Percentiles rank a stretch among this genome's conserved stretches.
phyloP scores from a whole-genome alignment of 2,797 vertebrate genomes.

The Sciaenops ocellatus region DNA sequence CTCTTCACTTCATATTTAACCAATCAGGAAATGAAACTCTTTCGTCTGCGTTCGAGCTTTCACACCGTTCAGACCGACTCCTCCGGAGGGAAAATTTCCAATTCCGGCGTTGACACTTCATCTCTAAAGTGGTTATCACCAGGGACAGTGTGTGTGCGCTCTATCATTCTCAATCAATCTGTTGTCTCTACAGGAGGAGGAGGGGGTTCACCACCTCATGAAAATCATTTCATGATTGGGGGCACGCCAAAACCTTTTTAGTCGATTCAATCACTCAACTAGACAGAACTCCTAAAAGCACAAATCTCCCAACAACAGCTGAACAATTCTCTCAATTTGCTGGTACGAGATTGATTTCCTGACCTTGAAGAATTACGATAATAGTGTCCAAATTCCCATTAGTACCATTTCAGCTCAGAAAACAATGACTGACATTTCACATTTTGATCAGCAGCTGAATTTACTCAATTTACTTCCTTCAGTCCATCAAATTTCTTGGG shows the following conservation, averaged over 20 bases:
- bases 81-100: constrained; percentile 28
- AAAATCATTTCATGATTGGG: constrained; percentile 26
- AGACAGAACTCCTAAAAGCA: constrained; percentile 21
- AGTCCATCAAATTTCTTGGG: constrained; percentile 6
- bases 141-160: constrained; percentile 16
- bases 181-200: background rate
- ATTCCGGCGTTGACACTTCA: constrained; percentile 31
- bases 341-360: constrained; percentile 25
- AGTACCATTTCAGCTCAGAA: constrained; percentile 14
- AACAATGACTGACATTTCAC: constrained; percentile 24
- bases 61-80: background rate
- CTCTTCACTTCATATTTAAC: constrained; percentile 28
- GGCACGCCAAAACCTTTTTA: constrained; percentile 10
- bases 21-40: constrained; percentile 18
- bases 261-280: constrained; percentile 12
- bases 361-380: constrained; percentile 32
- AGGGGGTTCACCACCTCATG: background rate
- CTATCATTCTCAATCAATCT: constrained; percentile 12
- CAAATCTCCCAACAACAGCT: background rate
- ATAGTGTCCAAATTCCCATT: constrained; percentile 9
- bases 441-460: constrained; percentile 22
- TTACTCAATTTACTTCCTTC: constrained; percentile 1
- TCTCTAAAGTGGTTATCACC: constrained; percentile 33
- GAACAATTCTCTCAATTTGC: background rate
- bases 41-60: background rate